Evolutionary conservation across 2,888 invertebrate species (phyloP).

Genomic region (Heteropelma amictum): DNA sequence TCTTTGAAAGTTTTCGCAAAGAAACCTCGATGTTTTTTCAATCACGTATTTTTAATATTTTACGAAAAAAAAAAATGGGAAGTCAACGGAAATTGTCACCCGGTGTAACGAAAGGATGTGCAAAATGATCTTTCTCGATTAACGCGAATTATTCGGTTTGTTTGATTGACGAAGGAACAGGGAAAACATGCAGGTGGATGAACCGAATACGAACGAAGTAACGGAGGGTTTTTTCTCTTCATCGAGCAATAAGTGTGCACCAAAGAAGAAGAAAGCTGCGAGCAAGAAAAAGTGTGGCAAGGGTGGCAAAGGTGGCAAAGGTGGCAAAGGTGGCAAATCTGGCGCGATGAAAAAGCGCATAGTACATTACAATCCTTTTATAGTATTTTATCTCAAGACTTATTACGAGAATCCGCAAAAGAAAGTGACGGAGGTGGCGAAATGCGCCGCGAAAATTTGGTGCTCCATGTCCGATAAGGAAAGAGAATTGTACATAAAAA

Average conservation of each 20-base stretch:
- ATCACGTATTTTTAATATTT: too few relatives aligned
- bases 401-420: slow-evolving; percentile 61
- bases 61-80: too few relatives aligned
- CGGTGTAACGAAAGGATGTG: too few relatives aligned
- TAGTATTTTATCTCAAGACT: slow-evolving; percentile 68
- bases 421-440: slow-evolving; percentile 65
- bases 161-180: slow-evolving; percentile 24
- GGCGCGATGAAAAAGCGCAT: slow-evolving; percentile 46
- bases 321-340: slow-evolving; percentile 4
- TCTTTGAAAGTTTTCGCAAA: too few relatives aligned
- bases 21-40: too few relatives aligned
- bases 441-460: slow-evolving; percentile 67
- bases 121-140: too few relatives aligned
- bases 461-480: slow-evolving; percentile 60
- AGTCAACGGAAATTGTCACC: too few relatives aligned
- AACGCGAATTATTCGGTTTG: slow-evolving; percentile 12
- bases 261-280: slow-evolving; percentile 33
- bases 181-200: slow-evolving; percentile 40
- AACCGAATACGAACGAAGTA: slow-evolving; percentile 12
- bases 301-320: slow-evolving; percentile 21
- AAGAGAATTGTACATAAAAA: slow-evolving; percentile 60
- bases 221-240: slow-evolving; percentile 45
- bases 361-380: slow-evolving; percentile 64
- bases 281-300: slow-evolving; percentile 36
- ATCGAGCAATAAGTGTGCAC: slow-evolving; percentile 41